These are phyloP conservation scores for Drosophila persimilis DNA, from an alignment of 1,140 invertebrate genomes.

Conservation along the genomic window DNA sequence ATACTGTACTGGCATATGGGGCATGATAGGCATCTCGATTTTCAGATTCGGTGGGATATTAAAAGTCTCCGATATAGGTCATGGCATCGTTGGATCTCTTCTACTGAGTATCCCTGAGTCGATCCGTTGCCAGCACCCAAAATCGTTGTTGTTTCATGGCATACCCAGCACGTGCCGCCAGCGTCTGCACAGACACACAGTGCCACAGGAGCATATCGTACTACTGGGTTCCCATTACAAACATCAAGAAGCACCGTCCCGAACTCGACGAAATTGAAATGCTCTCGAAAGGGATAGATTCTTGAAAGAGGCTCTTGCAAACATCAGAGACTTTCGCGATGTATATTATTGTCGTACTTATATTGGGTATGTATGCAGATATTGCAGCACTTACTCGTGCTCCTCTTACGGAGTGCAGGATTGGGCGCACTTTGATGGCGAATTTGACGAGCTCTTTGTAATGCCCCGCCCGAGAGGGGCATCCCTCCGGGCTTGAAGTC, in stretches of 20 bases:
- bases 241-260: conserved; percentile 22
- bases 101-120: background rate
- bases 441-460: too few relatives aligned
- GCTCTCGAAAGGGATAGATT: conserved; percentile 16
- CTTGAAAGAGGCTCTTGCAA: background rate
- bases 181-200: conserved; percentile 19
- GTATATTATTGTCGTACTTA: too few relatives aligned
- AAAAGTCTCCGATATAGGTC: too few relatives aligned
- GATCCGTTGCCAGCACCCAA: background rate
- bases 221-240: conserved; percentile 24
- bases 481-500: background rate
- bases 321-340: background rate
- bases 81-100: too few relatives aligned
- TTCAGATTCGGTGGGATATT: background rate
- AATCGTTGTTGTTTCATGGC: background rate
- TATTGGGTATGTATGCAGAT: too few relatives aligned
- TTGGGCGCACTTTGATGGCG: too few relatives aligned
- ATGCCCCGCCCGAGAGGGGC: too few relatives aligned
- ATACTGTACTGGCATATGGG: background rate
- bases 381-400: too few relatives aligned
- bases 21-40: background rate
- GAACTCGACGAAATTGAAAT: conserved; percentile 20
- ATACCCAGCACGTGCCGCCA: conserved; percentile 46
- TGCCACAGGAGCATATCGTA: background rate
- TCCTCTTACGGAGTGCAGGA: too few relatives aligned